Evolutionary conservation across 2,797 vertebrate genomes (phyloP).

Genomic region (Chelon labrosus): DNA sequence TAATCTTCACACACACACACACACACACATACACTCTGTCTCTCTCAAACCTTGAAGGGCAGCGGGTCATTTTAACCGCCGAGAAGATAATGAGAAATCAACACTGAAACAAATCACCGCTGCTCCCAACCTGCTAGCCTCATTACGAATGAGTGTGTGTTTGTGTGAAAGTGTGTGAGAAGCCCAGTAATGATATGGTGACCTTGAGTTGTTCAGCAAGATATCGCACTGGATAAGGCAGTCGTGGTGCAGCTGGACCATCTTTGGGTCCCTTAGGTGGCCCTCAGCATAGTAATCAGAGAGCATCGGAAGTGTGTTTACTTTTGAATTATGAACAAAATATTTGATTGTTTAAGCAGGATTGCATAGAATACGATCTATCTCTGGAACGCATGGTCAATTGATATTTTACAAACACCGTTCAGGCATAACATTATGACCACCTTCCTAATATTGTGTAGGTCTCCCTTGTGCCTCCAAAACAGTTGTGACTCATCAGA

Average conservation of each 20-base stretch:
- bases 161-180: conserved; percentile 14
- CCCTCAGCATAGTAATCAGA: neutral
- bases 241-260: neutral
- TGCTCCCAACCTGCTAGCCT: conserved; percentile 36
- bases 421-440: no score
- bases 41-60: conserved; percentile 44
- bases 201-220: conserved; percentile 32
- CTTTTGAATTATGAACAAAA: neutral
- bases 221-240: conserved; percentile 3
- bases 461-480: no score
- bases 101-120: conserved; percentile 52
- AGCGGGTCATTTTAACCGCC: conserved; percentile 40
- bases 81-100: conserved; percentile 62
- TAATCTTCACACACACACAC: neutral
- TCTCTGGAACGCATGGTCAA: no score
- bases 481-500: no score
- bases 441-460: no score
- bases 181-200: conserved; percentile 10
- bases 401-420: no score
- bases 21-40: no score
- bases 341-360: neutral
- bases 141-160: conserved; percentile 28
- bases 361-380: no score
- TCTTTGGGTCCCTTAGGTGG: neutral
- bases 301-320: neutral